Conservation (phyloP, 2,797 vertebrate species). For the Tympanoctomys barrerae region DNA sequence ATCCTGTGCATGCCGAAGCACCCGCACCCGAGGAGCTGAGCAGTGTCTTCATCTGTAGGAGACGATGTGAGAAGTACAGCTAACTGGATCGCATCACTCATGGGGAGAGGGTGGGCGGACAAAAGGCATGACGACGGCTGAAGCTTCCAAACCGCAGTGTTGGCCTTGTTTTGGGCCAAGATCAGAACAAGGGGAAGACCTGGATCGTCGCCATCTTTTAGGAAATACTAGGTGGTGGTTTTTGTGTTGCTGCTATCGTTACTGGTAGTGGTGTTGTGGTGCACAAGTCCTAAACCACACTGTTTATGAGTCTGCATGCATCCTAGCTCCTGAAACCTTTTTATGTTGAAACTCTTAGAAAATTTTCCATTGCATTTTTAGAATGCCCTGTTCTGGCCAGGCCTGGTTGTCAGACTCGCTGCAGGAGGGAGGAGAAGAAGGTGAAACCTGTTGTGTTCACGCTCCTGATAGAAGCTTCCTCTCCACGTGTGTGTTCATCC, state of each 20-base stretch:
- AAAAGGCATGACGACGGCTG: not conserved
- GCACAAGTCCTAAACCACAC: no score
- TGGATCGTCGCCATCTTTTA: not conserved
- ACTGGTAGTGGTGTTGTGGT: not conserved
- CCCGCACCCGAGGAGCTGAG: not conserved
- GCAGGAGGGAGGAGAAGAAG: not conserved
- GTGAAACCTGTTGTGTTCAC: not conserved
- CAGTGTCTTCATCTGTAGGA: not conserved
- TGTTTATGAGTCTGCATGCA: no score
- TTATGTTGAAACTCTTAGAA: not conserved
- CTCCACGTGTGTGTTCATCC: not conserved
- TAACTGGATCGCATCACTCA: not conserved
- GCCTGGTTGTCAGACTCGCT: not conserved
- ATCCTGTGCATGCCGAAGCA: not conserved
- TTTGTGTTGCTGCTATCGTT: not conserved
- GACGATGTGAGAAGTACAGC: not conserved
- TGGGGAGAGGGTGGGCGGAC: no score
- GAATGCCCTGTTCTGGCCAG: not conserved
- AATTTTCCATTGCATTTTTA: not conserved
- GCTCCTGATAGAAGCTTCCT: not conserved
- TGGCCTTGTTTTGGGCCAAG: not conserved
- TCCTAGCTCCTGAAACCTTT: not conserved
- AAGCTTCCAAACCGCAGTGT: not conserved
- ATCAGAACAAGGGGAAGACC: not conserved
- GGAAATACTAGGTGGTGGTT: not conserved